Evolutionary conservation across 2,888 invertebrate species (phyloP), one percentile per base, ranked within the genome.

Genomic region (Globia sparganii): DNA sequence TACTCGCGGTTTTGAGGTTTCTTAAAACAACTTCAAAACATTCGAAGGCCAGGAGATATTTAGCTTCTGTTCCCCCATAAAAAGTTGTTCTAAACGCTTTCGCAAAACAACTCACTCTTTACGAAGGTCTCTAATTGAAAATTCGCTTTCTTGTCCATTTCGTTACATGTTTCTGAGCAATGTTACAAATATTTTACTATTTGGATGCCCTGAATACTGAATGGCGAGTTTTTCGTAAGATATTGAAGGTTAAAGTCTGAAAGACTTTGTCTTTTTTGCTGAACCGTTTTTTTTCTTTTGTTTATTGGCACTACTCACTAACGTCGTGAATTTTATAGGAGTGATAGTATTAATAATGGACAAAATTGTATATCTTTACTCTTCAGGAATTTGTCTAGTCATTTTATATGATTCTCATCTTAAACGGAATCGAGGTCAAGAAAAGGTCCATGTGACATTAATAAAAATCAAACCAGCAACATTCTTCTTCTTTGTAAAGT

Each of bases 121-220:
- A 76, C 43, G 37, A 82, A 67, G 56, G 15, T 61, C 56, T 70
- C 21, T 86, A 82, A 86, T 73, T 78, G 75, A 78, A 84, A 73
- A 78, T 82, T 82, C 70, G 62, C 78, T 78, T 82, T 75, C 69
- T 71, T 65, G 59, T 25, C 49, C 49, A 61, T 82, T 81, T 73
- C 61, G 37, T 74, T 74, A 62, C 49, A 37, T 73, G 75, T 80
- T 72, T 68, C 58, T 70, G 61, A 31, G 28, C 34, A 34, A 49
- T 58, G 37, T 59, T 82, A 65, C 46, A 73, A 49, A 69, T 83
- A 65, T 79, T 69, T 72, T 61, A 72, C 56, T 58, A 70, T 71
- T 67, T 59, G 43, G 49, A 43, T 56, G 5, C 18, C 46, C 18
- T 73, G 40, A 76, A 76, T 67, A 71, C 68, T 64, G 37, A 34